These are phyloP conservation scores for Oligia latruncula DNA, from an alignment of 2,888 invertebrate genomes.

Conservation along the genomic window DNA sequence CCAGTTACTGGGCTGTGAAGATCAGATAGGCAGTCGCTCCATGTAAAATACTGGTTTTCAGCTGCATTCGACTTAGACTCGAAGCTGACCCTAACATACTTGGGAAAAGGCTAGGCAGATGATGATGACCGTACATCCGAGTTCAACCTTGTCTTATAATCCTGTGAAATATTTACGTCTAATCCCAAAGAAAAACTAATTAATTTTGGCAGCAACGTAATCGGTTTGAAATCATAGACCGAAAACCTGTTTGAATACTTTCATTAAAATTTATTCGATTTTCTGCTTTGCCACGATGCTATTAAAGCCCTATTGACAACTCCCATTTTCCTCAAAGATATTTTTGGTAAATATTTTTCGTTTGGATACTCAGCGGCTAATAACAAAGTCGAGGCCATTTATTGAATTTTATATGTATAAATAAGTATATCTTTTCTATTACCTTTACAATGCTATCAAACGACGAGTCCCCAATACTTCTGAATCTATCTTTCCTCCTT, in stretches of 20 bases:
- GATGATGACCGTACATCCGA: not conserved
- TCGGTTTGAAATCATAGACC: not conserved
- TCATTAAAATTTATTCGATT: not conserved
- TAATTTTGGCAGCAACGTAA: not conserved
- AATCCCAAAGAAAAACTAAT: not conserved
- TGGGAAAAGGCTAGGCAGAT: not conserved
- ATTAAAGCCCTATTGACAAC: not conserved
- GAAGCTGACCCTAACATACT: not conserved
- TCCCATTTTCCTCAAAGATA: not conserved
- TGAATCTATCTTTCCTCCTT: constrained; percentile 33
- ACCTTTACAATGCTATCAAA: constrained; percentile 33
- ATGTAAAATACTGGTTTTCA: not conserved
- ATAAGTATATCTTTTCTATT: constrained; percentile 10
- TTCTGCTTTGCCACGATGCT: not conserved
- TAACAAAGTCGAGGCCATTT: not conserved
- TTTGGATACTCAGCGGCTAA: no score
- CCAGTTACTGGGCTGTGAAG: not conserved
- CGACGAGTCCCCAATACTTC: constrained; percentile 9
- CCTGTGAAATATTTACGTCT: not conserved
- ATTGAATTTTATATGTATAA: not conserved
- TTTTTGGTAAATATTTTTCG: not conserved
- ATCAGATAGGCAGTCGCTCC: not conserved
- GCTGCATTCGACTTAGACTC: not conserved
- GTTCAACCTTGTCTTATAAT: not conserved
- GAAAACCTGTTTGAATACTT: not conserved